A percentile compares a stretch with the other conserved stretches of the same genome.
Conservation (phyloP, 1,140 invertebrate species). For the Cotesia vestalis region DNA sequence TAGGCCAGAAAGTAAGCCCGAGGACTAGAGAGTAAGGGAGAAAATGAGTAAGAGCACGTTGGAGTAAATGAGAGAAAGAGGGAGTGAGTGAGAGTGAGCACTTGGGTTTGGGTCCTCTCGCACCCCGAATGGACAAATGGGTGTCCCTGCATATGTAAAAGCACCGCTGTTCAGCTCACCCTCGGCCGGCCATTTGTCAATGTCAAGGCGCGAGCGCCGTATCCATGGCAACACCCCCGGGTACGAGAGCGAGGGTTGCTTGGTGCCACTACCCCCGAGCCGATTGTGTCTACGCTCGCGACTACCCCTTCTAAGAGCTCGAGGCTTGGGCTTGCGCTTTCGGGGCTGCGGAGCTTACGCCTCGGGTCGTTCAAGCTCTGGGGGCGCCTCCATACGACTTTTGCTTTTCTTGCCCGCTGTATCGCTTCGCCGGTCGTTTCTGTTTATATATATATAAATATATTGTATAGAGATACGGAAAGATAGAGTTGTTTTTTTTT, state of each 20-base stretch:
- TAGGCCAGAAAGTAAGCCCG: slow-evolving; percentile 14
- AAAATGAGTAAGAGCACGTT: slow-evolving; percentile 19
- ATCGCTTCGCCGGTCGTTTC: neutral
- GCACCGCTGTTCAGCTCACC: slow-evolving; percentile 65
- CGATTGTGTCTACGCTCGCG: slow-evolving; percentile 21
- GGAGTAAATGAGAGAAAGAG: slow-evolving; percentile 17
- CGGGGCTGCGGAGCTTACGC: slow-evolving; percentile 21
- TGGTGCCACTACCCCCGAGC: slow-evolving; percentile 30
- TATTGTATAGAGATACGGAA: too few relatives aligned
- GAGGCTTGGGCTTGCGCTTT: slow-evolving; percentile 36
- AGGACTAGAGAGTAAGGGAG: slow-evolving; percentile 12
- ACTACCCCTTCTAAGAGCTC: slow-evolving; percentile 19
- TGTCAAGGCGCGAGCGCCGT: slow-evolving; percentile 67
- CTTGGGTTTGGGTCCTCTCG: slow-evolving; percentile 34
- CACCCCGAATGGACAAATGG: slow-evolving; percentile 63
- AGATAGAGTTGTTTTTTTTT: too few relatives aligned
- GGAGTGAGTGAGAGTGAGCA: slow-evolving; percentile 28
- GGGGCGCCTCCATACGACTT: slow-evolving; percentile 40
- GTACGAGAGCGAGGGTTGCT: slow-evolving; percentile 32
- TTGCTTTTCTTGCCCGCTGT: slow-evolving; percentile 3
- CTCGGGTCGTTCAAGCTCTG: slow-evolving; percentile 25
- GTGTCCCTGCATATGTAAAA: slow-evolving; percentile 68
- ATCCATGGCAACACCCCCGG: slow-evolving; percentile 63
- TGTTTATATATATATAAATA: neutral
- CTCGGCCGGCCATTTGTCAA: slow-evolving; percentile 66